These are phyloP conservation scores for Ammospiza maritima DNA, from an alignment of 2,797 vertebrate genomes.

Conservation along the genomic window DNA sequence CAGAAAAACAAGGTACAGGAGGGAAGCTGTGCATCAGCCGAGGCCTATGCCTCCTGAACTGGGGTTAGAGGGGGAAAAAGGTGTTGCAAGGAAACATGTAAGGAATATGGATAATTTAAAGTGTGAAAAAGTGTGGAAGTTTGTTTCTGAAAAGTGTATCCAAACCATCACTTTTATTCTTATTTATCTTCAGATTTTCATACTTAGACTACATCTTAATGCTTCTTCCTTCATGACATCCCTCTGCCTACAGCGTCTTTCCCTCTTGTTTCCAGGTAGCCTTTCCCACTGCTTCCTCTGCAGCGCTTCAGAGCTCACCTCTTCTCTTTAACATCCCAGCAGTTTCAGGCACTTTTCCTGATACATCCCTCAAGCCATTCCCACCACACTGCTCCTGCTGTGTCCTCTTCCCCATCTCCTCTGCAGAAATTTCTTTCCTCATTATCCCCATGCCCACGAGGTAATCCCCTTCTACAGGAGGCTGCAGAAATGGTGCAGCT, in stretches of 20 bases:
- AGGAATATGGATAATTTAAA: background rate
- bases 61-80: background rate
- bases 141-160: background rate
- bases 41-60: background rate
- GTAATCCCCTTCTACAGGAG: background rate
- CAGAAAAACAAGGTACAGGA: background rate
- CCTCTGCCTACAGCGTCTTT: background rate
- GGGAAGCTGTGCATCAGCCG: background rate
- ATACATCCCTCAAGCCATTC: background rate
- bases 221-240: background rate
- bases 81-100: background rate
- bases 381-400: accelerated
- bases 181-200: background rate
- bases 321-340: background rate
- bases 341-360: background rate
- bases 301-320: background rate
- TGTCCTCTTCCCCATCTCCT: background rate
- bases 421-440: background rate
- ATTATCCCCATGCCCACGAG: accelerated
- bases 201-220: background rate
- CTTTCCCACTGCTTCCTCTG: background rate
- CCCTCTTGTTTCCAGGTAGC: background rate
- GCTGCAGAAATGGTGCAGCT: background rate
- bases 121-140: background rate
- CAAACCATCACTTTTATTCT: background rate